Base-by-base conservation (phyloP, 1,140 invertebrate species). In the Papilio glaucus region DNA sequence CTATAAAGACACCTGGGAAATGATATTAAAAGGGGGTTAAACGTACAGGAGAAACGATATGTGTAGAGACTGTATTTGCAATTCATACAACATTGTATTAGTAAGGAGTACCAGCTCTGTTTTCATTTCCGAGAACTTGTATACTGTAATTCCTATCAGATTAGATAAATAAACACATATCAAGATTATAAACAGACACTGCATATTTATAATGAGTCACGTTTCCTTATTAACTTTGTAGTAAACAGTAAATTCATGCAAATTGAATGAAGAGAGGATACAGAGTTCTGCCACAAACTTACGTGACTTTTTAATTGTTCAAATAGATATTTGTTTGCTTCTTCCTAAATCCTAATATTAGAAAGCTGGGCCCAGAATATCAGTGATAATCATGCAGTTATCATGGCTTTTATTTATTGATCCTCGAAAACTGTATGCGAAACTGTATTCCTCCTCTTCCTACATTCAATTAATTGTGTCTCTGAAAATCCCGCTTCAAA, bases 1-100 rank as follows among this genome's bases (percentile, higher is more conserved):
- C 78, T 78, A 77, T 80, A 79, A 85, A 85, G 79, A 83, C 85
- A 90, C 86, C 88, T 90, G 88, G 84, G 82, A 83, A 86, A 87
- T 87, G 86, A 88, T 89, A 89, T 87, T 85, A 86, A 80, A 82
- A 83, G 82, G 81, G 85, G 84, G 81, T 76, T 60, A 39, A 38
- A 1, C 69, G 67, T 65, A 71, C 69, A 38, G 18, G 45, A 65
- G 53, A 37, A 39, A 65, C 62, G 33, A 39, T 38, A 65, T 39
- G 33, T 37, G 15, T 65, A 37, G 33, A 18, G 15, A 65, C 37
- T 21, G n/a, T 65, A 37, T 62, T 62, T 33, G 57, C 63, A 75
- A 78, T 79, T 57, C 49, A 12, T 24, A 57, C 21, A 4, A 57
- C 49, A 57, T 57, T 57, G 49, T 57, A 26, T 13, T 24, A 57